phyloP scores from a whole-genome alignment of 1,140 invertebrate genomes.

The Harpegnathos saltator region DNA sequence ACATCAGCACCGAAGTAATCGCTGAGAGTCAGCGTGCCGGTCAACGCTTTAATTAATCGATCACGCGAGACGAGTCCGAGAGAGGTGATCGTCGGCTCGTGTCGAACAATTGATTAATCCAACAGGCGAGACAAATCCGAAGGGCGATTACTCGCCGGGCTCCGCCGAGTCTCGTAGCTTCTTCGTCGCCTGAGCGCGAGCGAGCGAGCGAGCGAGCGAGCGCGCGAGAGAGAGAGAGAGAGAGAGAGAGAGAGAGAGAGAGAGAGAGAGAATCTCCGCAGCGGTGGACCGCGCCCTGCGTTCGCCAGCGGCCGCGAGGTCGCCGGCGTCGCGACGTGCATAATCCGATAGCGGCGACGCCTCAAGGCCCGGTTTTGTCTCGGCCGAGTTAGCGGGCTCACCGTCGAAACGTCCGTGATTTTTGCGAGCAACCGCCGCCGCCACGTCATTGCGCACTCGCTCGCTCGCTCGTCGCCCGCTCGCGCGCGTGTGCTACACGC shows the following conservation, averaged over 20 bases:
- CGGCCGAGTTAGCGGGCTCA: constrained; percentile 31
- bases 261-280: neutral
- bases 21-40: too few relatives aligned
- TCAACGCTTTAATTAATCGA: too few relatives aligned
- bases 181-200: too few relatives aligned
- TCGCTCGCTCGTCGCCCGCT: neutral
- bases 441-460: constrained; percentile 67
- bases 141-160: neutral
- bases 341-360: constrained; percentile 18
- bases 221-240: too few relatives aligned
- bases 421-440: constrained; percentile 63
- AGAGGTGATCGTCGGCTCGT: too few relatives aligned
- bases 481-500: constrained; percentile 33
- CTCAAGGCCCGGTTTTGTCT: constrained; percentile 63
- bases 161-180: neutral
- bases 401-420: constrained; percentile 60
- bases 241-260: neutral
- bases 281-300: neutral
- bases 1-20: too few relatives aligned
- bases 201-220: too few relatives aligned
- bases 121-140: too few relatives aligned
- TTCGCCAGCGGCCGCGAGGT: constrained; percentile 7
- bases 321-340: constrained; percentile 28
- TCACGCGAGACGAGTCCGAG: too few relatives aligned
- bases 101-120: too few relatives aligned